phyloP scores from a whole-genome alignment of 2,888 invertebrate species.

The Ennomos fuscantarius region DNA sequence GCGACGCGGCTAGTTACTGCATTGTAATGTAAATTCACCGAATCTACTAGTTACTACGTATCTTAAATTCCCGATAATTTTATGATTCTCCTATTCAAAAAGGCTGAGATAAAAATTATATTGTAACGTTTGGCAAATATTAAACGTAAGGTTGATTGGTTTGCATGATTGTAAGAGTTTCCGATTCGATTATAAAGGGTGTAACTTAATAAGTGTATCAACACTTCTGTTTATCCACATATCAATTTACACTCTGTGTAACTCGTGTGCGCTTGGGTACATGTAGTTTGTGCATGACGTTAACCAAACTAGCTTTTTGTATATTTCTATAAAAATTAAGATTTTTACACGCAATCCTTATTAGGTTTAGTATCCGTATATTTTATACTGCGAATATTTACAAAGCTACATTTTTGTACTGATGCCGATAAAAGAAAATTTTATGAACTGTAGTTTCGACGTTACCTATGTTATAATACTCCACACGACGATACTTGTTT shows the following conservation, averaged over 20 bases:
- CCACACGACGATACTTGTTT: slow-evolving; percentile 8
- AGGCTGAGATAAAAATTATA: slow-evolving; percentile 80
- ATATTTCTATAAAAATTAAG: slow-evolving; percentile 79
- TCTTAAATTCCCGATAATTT: slow-evolving; percentile 76
- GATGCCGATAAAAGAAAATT: slow-evolving; percentile 25
- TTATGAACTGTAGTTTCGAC: slow-evolving; percentile 15
- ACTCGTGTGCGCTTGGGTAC: slow-evolving; percentile 39
- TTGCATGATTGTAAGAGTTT: slow-evolving; percentile 40
- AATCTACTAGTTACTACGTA: slow-evolving; percentile 68
- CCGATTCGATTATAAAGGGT: slow-evolving; percentile 29
- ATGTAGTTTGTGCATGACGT: slow-evolving; percentile 63
- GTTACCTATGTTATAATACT: slow-evolving; percentile 28
- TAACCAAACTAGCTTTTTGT: slow-evolving; percentile 79
- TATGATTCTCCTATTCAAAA: slow-evolving; percentile 83
- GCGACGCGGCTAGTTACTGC: slow-evolving; percentile 43
- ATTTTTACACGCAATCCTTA: slow-evolving; percentile 74
- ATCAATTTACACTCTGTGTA: too few species aligned
- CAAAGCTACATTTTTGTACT: slow-evolving; percentile 39
- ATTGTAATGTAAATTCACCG: slow-evolving; percentile 73
- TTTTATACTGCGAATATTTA: slow-evolving; percentile 66
- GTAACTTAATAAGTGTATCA: background rate
- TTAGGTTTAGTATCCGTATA: slow-evolving; percentile 71
- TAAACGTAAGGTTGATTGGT: slow-evolving; percentile 62
- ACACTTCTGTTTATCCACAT: too few species aligned
- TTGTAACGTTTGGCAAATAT: slow-evolving; percentile 76